Evolutionary conservation across 92 coral and sea anemone genomes (phyloP).

Genomic region (Parazoanthus darwini): DNA sequence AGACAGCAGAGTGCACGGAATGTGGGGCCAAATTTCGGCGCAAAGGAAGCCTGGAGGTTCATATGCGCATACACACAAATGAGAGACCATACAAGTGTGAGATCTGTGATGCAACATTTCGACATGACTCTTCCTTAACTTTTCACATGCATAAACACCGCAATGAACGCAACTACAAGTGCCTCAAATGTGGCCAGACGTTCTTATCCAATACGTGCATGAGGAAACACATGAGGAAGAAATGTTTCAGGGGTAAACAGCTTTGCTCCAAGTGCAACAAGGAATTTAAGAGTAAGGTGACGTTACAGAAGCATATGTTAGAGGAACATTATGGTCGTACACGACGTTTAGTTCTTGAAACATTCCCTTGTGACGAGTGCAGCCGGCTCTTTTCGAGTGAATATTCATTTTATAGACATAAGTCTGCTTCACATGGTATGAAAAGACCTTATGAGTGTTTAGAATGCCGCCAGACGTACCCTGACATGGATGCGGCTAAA

Average conservation of each 20-base stretch:
- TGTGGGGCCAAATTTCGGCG: constrained; percentile 26
- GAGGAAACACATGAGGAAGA: constrained; percentile 33
- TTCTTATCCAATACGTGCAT: constrained; percentile 13
- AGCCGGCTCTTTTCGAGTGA: constrained; percentile 9
- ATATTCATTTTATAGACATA: constrained; percentile 11
- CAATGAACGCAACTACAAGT: constrained; percentile 29
- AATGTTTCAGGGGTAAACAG: constrained; percentile 7
- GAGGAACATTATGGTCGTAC: constrained; percentile 26
- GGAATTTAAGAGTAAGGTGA: constrained; percentile 17
- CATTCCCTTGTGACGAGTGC: constrained; percentile 31
- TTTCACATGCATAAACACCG: constrained; percentile 27
- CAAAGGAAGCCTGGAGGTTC: constrained; percentile 16
- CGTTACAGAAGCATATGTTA: constrained; percentile 14
- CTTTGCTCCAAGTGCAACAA: constrained; percentile 28
- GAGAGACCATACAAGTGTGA: constrained; percentile 16
- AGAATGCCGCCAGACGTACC: constrained; percentile 34
- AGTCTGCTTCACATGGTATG: neutral
- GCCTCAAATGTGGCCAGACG: constrained; percentile 16
- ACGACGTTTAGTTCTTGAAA: constrained; percentile 13
- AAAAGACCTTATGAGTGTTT: constrained; percentile 10
- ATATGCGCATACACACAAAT: constrained; percentile 15
- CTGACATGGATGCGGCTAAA: constrained; percentile 30
- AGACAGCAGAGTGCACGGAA: constrained; percentile 1
- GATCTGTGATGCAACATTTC: constrained; percentile 27
- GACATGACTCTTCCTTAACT: constrained; percentile 18